Evolutionary conservation across 2,797 vertebrate genomes (phyloP).

Genomic region (Onychomys leucogaster): DNA sequence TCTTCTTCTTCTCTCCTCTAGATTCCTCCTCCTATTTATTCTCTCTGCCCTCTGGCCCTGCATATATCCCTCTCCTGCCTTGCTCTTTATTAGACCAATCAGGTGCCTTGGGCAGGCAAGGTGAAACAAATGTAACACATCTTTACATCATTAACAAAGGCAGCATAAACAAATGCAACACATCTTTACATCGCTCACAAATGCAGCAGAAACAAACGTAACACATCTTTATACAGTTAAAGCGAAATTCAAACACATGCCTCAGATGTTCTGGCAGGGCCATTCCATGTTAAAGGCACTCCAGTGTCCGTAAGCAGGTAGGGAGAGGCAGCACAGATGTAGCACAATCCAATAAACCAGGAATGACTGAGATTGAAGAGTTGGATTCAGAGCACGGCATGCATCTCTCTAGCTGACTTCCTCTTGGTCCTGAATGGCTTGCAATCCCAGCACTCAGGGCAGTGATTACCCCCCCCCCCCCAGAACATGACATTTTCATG

Average conservation of each 20-base stretch:
- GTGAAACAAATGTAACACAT: background rate
- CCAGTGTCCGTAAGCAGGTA: background rate
- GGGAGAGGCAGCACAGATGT: too few relatives aligned
- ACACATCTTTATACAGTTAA: background rate
- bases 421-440: background rate
- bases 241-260: background rate
- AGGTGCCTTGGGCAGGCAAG: background rate
- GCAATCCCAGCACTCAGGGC: background rate
- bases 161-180: background rate
- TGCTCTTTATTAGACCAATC: background rate
- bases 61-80: background rate
- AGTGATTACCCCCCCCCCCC: rapidly evolving
- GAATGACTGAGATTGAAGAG: too few relatives aligned
- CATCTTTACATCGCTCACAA: background rate
- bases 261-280: background rate
- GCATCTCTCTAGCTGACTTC: background rate
- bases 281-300: background rate
- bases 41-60: background rate
- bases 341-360: background rate
- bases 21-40: background rate
- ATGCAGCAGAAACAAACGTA: background rate
- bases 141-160: too few relatives aligned
- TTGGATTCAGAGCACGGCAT: background rate
- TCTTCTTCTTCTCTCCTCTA: background rate
- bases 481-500: background rate